These are phyloP conservation scores for Physella acuta DNA, from an alignment of 1,140 invertebrate species.

Conservation along the genomic window DNA sequence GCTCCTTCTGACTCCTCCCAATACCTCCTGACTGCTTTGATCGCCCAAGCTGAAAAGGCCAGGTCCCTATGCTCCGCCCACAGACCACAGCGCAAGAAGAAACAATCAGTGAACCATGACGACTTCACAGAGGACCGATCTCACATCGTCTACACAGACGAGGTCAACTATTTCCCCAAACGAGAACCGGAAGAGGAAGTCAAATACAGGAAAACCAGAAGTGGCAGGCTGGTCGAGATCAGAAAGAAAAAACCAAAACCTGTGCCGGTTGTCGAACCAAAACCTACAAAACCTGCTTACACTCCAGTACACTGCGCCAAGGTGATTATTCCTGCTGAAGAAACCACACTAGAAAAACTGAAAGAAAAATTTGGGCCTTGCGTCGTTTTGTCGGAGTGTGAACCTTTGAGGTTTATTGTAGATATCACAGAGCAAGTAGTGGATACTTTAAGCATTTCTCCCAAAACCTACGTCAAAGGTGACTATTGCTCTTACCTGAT, in stretches of 20 bases:
- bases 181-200: not conserved
- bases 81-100: not conserved
- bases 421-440: conserved; percentile 31
- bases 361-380: conserved; percentile 18
- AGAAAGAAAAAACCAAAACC: not conserved
- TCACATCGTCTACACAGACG: not conserved
- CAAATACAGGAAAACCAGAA: not conserved
- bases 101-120: not conserved
- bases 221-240: not conserved
- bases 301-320: not conserved
- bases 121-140: not conserved
- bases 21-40: not conserved
- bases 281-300: not conserved
- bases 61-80: not conserved
- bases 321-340: not conserved
- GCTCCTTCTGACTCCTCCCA: no score
- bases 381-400: conserved; percentile 27
- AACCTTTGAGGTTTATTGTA: conserved; percentile 32
- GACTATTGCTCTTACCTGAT: not conserved
- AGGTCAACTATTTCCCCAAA: no score
- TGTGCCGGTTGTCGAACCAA: no score
- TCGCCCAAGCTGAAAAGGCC: conserved; percentile 13
- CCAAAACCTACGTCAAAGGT: not conserved
- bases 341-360: conserved; percentile 3
- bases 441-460: not conserved